These are phyloP conservation scores for Sinocyclocheilus maitianheensis DNA, from an alignment of 2,113 vertebrate species.

Conservation along the genomic window DNA sequence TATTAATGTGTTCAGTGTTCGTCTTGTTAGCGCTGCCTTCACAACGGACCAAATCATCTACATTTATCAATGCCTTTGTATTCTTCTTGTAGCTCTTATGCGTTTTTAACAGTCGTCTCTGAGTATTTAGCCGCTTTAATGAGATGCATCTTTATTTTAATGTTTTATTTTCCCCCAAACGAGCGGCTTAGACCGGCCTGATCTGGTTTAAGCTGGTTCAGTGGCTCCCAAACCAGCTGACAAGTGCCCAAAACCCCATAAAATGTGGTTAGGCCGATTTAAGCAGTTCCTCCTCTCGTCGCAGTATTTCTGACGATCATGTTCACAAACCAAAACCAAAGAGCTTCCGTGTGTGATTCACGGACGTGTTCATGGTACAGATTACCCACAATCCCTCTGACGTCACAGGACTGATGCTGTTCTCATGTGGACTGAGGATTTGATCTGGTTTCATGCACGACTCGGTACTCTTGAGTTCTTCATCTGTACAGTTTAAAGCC, in stretches of 20 bases:
- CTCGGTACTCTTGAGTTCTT: slow-evolving; percentile 3
- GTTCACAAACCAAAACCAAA: slow-evolving; percentile 36
- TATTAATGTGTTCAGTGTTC: slow-evolving; percentile 1
- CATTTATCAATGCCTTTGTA: slow-evolving; percentile 4
- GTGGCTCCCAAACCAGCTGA: slow-evolving; percentile 4
- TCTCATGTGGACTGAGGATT: background rate
- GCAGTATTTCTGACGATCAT: background rate
- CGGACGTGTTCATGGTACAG: slow-evolving; percentile 49
- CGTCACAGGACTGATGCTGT: background rate
- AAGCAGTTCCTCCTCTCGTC: background rate
- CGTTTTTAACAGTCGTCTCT: background rate
- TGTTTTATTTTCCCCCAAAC: background rate
- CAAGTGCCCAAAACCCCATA: background rate
- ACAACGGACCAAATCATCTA: slow-evolving; percentile 13
- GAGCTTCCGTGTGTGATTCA: background rate
- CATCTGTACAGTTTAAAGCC: slow-evolving; percentile 58
- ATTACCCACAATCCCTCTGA: slow-evolving; percentile 19
- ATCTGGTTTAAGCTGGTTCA: background rate
- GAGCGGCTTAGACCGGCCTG: background rate
- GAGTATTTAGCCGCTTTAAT: slow-evolving; percentile 32
- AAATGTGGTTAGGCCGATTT: background rate
- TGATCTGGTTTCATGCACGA: background rate
- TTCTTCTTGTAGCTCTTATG: background rate
- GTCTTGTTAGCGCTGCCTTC: background rate
- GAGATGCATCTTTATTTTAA: slow-evolving; percentile 24